Percentiles rank a stretch among this genome's conserved stretches.
Evolutionary conservation across 2,797 vertebrate genomes (phyloP).

Genomic region (Distichodus sexfasciatus): DNA sequence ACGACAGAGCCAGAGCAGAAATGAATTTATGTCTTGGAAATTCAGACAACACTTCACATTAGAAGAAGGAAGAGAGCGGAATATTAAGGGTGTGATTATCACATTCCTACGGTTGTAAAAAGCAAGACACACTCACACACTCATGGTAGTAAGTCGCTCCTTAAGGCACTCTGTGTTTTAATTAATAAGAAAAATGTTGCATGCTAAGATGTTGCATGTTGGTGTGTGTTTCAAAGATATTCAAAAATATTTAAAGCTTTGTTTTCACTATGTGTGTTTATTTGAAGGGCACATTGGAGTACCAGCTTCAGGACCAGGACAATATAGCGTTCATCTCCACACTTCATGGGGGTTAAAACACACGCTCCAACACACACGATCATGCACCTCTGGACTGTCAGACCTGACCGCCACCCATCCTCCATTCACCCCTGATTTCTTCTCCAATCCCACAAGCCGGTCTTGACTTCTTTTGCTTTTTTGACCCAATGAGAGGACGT

Average conservation of each 20-base stretch:
- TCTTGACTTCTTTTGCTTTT: slow-evolving; percentile 49
- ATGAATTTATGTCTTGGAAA: too few species aligned
- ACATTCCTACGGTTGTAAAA: too few species aligned
- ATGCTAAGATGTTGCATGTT: slow-evolving; percentile 4
- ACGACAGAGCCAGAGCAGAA: too few species aligned
- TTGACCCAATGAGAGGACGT: not conserved
- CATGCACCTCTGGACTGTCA: not conserved
- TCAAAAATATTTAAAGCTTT: not conserved
- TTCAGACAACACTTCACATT: too few species aligned
- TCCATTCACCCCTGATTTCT: not conserved
- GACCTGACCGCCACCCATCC: slow-evolving; percentile 18
- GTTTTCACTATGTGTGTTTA: slow-evolving; percentile 33
- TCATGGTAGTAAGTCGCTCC: too few species aligned
- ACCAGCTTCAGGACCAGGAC: slow-evolving; percentile 90
- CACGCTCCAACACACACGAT: slow-evolving; percentile 1
- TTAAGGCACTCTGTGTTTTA: too few species aligned
- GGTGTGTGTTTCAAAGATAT: slow-evolving; percentile 40
- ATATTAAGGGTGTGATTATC: too few species aligned
- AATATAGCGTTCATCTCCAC: slow-evolving; percentile 96
- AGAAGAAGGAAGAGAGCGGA: too few species aligned
- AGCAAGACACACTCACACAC: too few species aligned
- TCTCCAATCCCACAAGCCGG: slow-evolving; percentile 25
- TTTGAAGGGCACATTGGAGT: slow-evolving; percentile 90
- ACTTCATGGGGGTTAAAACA: slow-evolving; percentile 87
- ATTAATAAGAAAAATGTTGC: too few species aligned